Base-by-base conservation (phyloP, 2,113 vertebrate genomes). In the Perca fluviatilis region DNA sequence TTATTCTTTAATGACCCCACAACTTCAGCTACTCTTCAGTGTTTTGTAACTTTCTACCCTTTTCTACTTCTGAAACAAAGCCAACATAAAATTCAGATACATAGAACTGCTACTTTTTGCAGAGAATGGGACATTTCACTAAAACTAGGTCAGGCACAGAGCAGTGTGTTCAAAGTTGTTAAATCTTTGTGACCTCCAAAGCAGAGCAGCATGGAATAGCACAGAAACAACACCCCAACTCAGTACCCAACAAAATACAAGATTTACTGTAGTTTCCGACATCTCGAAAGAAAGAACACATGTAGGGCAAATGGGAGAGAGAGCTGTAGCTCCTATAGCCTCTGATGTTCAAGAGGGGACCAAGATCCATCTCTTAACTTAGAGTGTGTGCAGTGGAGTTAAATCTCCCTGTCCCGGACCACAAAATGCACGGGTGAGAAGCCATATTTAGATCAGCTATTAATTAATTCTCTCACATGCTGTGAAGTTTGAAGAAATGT, bases 111-210 rank as follows among this genome's bases (percentile, higher is more conserved):
- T 58, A n/a, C 40, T 85, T 88, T 79, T 83, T 76, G 23, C 73
- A 65, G 27, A 70, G 47, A 87, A 77, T 51, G 51, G 72, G 69
- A 73, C 74, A 68, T 84, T 77, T 80, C 5, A 83, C 68, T 78
- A 66, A 90, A 93, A 91, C 50, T 93, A 74, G 87, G 89, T 86
- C 87, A 88, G 80, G 53, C 50, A 72, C 50, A 79, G 50, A 86
- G 69, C 63, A 69, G 77, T 65, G 47, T 4, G n/a, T 84, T 90
- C 73, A 83, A 76, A 69, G 60, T 80, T 53, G 30, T 86, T 74
- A 80, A 86, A 85, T 89, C 86, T 80, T 40, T 25, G 57, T 87
- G 90, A 91, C 89, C 83, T 90, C 73, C 68, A 66, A 74, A 69
- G 69, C 43, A 51, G 68, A 79, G 62, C 78, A 51, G 70, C 68